Conservation (phyloP, 1,140 invertebrate species). For the Eriosoma lanigerum region DNA sequence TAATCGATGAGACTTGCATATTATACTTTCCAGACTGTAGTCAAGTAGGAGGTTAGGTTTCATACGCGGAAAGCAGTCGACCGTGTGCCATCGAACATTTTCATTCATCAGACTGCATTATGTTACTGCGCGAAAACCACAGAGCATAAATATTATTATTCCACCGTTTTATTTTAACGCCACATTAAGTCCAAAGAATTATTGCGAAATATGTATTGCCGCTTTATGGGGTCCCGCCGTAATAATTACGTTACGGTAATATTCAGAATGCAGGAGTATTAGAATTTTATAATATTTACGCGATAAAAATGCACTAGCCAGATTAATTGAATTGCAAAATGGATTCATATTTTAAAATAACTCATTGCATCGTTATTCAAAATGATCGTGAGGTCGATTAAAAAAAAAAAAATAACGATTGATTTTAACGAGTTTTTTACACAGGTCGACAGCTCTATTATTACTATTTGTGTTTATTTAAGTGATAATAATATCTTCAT, state of each 20-base stretch:
- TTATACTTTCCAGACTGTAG: background rate
- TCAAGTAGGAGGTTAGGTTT: background rate
- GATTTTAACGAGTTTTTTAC: too few relatives aligned
- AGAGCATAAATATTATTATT: constrained; percentile 7
- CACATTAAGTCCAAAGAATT: constrained; percentile 3
- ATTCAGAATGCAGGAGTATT: background rate
- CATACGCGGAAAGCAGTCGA: background rate
- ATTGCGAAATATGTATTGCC: background rate
- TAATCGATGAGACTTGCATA: background rate
- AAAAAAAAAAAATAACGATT: too few relatives aligned
- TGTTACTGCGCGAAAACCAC: background rate
- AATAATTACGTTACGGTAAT: background rate
- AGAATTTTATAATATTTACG: background rate
- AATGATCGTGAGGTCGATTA: too few relatives aligned
- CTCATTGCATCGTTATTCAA: too few relatives aligned
- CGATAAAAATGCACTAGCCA: background rate
- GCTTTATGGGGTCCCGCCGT: background rate
- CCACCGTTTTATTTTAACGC: background rate
- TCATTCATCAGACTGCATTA: background rate
- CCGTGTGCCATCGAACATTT: background rate
- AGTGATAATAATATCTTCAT: too few relatives aligned
- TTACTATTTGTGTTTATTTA: too few relatives aligned
- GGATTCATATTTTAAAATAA: too few relatives aligned
- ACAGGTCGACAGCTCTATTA: too few relatives aligned
- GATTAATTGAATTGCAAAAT: background rate